Evolutionary conservation across 35 echinoderm and acorn worm species (phyloP), one percentile per base, ranked within the genome.

Genomic region (Lytechinus variegatus): DNA sequence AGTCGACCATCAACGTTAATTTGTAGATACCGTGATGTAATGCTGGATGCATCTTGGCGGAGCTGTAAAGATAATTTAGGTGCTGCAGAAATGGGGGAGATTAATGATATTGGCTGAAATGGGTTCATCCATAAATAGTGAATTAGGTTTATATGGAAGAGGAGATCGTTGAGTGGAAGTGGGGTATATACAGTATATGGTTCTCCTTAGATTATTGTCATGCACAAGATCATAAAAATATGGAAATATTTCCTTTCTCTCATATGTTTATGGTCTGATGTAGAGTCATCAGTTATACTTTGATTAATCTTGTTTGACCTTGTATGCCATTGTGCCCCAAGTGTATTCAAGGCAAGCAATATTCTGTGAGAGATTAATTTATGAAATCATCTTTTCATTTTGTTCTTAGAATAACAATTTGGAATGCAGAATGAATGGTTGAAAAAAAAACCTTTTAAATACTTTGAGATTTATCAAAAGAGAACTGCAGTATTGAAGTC

Each of bases 71-170:
- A 24, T 79, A 79, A 79, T 79, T 79, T 79, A 79, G 13, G 19
- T n/a, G n/a, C 66, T 5, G 66, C 66, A 79, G 66, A 79, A 24
- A 79, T n/a, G 66, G 66, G 33, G 19, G 3, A 79, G 66, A 79
- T 79, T 79, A 79, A 79, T 79, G 66, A 16, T 79, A 79, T 79
- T 79, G 66, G 66, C 66, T 79, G 66, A 79, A 79, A 79, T 79
- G 19, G 66, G 66, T 79, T 79, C 66, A 79, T 79, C 66, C 66
- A 79, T 79, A 79, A 79, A 79, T 79, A 79, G 66, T 79, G 66
- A 79, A 79, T 71, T 14, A 24, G 66, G 19, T n/a, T 5, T 58
- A 58, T 79, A 79, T 79, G 66, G 66, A 24, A 79, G 19, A n/a
- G 4, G 66, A 79, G 66, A 71, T 21, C 6, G 11, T 71, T 71